Evolutionary conservation across 2,797 vertebrate genomes (phyloP), one percentile per base, ranked within the genome.

Genomic region (Rhabdomys pumilio): DNA sequence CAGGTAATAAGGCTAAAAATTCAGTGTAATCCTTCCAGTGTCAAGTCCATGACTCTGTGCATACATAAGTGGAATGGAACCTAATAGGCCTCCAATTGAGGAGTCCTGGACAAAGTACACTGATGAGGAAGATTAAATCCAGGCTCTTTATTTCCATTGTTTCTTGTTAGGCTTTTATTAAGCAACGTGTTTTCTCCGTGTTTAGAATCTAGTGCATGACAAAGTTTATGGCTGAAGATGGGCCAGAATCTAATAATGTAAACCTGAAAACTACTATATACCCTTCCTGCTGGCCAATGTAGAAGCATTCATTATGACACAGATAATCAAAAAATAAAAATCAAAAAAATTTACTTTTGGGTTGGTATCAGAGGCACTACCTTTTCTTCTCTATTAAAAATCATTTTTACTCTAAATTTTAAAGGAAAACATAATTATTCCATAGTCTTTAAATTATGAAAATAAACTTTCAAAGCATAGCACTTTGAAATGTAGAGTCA

Each of bases 401-500:
- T 75, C 1, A 75, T 44, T 63, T 0, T 11, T 94, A 72, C 19
- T 57, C 0, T 34, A 80, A 83, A 57, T 57, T 93, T 20, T 4
- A 81, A 41, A 89, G 29, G 1, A 86, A 83, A 72, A 88, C 6
- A 8, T 77, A 85, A 47, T 1, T n/a, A 91, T 67, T 44, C 84
- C 61, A 61, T 20, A 22, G 6, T 67, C 89, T 91, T 75, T 47
- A 91, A 89, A 7, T 85, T 89, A 65, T 15, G 15, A 95, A 91
- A 55, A 86, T 3, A 83, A 95, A 88, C 29, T 79, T 47, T 10
- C 22, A 86, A 90, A 47, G 9, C 11, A 94, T 4, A 50, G 29
- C 6, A 77, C 6, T 65, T 73, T 31, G 38, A 26, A 94, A 65
- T 63, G 3, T 29, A 86, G 19, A 90, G 14, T 86, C n/a, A 72